Conservation (phyloP, 2,113 vertebrate genomes). For the Excalfactoria chinensis region DNA sequence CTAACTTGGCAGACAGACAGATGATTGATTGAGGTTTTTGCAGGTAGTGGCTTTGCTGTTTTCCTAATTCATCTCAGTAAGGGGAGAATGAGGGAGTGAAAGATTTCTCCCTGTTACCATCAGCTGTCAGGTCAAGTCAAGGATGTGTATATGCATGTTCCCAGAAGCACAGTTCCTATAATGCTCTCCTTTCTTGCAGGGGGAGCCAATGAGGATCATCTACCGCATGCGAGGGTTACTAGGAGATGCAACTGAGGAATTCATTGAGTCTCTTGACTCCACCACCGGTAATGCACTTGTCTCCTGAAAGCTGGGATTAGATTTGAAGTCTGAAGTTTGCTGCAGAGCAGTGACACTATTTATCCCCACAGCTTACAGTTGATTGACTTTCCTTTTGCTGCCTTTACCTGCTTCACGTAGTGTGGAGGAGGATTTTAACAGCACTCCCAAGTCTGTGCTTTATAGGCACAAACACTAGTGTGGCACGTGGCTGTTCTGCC, state of each 20-base stretch:
- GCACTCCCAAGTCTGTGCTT: not conserved
- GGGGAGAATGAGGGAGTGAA: not conserved
- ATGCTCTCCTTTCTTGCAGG: slow-evolving; percentile 75
- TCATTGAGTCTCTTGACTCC: slow-evolving; percentile 97
- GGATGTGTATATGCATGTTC: accelerated
- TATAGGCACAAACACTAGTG: not conserved
- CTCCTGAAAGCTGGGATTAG: slow-evolving; percentile 3
- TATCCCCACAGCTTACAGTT: slow-evolving; percentile 36
- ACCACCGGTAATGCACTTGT: slow-evolving; percentile 87
- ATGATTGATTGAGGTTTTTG: not conserved
- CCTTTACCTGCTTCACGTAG: slow-evolving; percentile 42
- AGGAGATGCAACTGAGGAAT: slow-evolving; percentile 98
- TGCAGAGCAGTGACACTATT: slow-evolving; percentile 45
- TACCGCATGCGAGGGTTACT: slow-evolving; percentile 97
- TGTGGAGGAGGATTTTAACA: slow-evolving; percentile 23
- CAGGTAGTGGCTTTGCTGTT: not conserved
- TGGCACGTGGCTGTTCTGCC: not conserved
- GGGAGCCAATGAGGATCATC: slow-evolving; percentile 98
- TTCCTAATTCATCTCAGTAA: not conserved
- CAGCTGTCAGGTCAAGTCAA: not conserved
- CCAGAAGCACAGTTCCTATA: not conserved
- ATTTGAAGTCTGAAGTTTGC: not conserved
- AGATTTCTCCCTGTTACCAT: not conserved
- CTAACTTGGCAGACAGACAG: not conserved
- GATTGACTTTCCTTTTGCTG: slow-evolving; percentile 20